phyloP scores from a whole-genome alignment of 2,888 invertebrate genomes.

The Halocaridina rubra region DNA sequence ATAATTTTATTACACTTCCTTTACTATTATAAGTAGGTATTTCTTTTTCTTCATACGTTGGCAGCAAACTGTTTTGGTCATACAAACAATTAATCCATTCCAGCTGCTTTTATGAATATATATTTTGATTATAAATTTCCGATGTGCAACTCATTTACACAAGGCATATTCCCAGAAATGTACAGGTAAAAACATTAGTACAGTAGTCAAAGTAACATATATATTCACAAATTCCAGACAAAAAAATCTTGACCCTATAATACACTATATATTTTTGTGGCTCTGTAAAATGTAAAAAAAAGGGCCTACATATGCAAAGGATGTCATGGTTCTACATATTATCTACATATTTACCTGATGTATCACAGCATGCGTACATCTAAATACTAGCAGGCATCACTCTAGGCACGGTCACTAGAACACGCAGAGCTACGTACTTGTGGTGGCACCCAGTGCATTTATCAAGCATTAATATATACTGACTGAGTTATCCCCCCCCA shows the following conservation, averaged over 20 bases:
- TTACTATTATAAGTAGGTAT: too few species aligned
- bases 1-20: too few species aligned
- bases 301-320: constrained; percentile 28
- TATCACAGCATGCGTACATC: constrained; percentile 57
- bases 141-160: too few species aligned
- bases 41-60: too few species aligned
- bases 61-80: too few species aligned
- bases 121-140: too few species aligned
- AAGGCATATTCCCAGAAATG: not conserved
- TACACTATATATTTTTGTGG: constrained; percentile 24
- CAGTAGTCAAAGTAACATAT: constrained; percentile 5
- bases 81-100: too few species aligned
- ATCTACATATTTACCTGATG: constrained; percentile 50
- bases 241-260: not conserved
- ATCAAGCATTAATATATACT: constrained; percentile 13
- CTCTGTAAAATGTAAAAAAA: constrained; percentile 38
- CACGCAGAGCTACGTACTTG: constrained; percentile 42
- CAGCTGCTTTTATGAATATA: too few species aligned
- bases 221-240: not conserved
- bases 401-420: constrained; percentile 27
- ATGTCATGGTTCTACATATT: constrained; percentile 28
- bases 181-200: not conserved
- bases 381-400: constrained; percentile 44
- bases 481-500: constrained; percentile 5
- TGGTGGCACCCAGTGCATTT: constrained; percentile 37